A percentile compares a stretch with the other conserved stretches of the same genome.
phyloP scores from a whole-genome alignment of 2,888 invertebrate genomes.

The Sarcophaga carnaria region DNA sequence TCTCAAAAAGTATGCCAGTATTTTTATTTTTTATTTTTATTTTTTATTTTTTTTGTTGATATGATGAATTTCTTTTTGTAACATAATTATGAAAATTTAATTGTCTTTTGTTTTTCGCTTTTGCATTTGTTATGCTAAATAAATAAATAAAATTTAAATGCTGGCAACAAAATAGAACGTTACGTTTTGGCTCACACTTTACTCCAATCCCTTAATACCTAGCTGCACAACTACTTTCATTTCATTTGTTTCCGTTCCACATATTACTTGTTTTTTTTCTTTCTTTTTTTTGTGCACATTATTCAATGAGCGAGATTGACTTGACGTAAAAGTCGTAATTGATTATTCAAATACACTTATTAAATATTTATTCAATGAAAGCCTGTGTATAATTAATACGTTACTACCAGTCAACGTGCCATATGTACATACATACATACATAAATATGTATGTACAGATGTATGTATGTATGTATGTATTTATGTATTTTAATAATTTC shows the following conservation, averaged over 20 bases:
- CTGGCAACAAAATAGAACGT: not conserved
- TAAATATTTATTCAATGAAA: slow-evolving; percentile 5
- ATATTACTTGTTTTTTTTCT: not conserved
- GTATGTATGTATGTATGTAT: not conserved
- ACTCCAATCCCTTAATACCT: no score
- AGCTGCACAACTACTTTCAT: no score
- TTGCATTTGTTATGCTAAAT: not conserved
- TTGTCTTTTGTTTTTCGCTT: slow-evolving; percentile 5
- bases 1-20: slow-evolving; percentile 8
- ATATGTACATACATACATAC: not conserved
- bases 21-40: not conserved
- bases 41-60: not conserved
- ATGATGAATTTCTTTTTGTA: slow-evolving; percentile 2
- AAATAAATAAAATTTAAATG: slow-evolving; percentile 16
- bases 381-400: not conserved
- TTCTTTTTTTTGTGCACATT: no score
- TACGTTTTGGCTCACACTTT: no score
- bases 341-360: not conserved
- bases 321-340: not conserved
- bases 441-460: not conserved
- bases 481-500: not conserved
- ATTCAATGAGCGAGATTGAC: not conserved
- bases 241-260: no score
- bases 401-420: not conserved
- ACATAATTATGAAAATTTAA: slow-evolving; percentile 20